phyloP scores from a whole-genome alignment of 2,113 vertebrate genomes.

The Hemiprocne comata region DNA sequence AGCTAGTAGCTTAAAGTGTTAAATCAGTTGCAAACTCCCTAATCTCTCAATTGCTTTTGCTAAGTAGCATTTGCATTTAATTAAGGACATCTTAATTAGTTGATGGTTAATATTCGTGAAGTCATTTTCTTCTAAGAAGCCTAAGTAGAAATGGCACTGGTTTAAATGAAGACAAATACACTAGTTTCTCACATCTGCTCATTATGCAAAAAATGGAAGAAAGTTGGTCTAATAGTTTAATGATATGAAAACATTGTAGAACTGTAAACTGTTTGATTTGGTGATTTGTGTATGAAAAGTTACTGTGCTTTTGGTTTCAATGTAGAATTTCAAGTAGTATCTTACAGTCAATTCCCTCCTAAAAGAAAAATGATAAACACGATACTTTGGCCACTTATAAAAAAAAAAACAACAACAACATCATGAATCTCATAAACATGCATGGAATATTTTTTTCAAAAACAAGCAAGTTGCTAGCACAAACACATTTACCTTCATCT shows the following conservation, averaged over 20 bases:
- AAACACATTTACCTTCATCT: not conserved
- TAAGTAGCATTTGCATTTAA: conserved; percentile 68
- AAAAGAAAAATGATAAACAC: not conserved
- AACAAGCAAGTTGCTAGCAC: not conserved
- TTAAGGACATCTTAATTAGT: conserved; percentile 66
- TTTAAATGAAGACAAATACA: conserved; percentile 56
- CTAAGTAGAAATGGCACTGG: conserved; percentile 25
- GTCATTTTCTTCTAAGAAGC: conserved; percentile 51
- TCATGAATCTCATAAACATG: not conserved
- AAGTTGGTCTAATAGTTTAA: conserved; percentile 33
- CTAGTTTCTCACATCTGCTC: conserved; percentile 39
- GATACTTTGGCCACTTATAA: not conserved
- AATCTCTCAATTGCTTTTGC: conserved; percentile 39
- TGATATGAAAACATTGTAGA: not conserved
- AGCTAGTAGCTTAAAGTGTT: not conserved
- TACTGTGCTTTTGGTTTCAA: not conserved
- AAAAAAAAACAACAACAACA: not conserved
- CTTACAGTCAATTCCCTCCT: not conserved
- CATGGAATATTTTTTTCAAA: not conserved
- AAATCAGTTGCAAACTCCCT: conserved; percentile 52
- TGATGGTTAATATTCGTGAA: conserved; percentile 63
- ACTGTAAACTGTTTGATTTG: not conserved
- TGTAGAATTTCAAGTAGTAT: not conserved
- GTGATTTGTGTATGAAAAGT: not conserved
- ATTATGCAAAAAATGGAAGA: conserved; percentile 13